Evolutionary conservation across 2,888 invertebrate genomes (phyloP).

Genomic region (Leucoma salicis): DNA sequence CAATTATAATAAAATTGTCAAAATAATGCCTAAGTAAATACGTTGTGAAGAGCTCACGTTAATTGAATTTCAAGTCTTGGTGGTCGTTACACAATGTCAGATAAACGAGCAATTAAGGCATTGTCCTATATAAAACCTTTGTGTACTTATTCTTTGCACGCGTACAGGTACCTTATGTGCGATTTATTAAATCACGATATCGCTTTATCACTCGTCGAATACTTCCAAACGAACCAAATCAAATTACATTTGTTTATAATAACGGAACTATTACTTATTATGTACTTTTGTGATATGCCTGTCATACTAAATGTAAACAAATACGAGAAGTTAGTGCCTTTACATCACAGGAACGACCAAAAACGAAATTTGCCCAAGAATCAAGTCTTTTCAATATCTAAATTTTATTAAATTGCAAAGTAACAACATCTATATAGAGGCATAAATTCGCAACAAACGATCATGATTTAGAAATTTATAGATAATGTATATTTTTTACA

Average conservation of each 20-base stretch:
- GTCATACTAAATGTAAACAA: constrained; percentile 22
- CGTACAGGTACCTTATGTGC: constrained; percentile 39
- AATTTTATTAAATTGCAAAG: constrained; percentile 20
- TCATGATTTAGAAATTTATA: constrained; percentile 42
- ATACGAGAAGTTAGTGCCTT: constrained; percentile 11
- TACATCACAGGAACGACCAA: constrained; percentile 4
- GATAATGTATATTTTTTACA: constrained; percentile 58
- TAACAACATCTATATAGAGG: constrained; percentile 34
- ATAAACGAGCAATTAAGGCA: constrained; percentile 39
- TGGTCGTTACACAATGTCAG: constrained; percentile 35
- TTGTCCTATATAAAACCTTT: constrained; percentile 38
- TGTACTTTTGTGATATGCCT: constrained; percentile 34
- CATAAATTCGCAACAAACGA: constrained; percentile 47
- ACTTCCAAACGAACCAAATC: constrained; percentile 31
- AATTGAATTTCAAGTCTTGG: constrained; percentile 43
- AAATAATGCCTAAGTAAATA: constrained; percentile 45
- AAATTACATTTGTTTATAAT: constrained; percentile 35
- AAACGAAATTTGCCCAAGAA: constrained; percentile 22
- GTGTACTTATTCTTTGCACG: constrained; percentile 31
- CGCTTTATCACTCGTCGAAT: constrained; percentile 29
- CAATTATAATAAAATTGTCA: constrained; percentile 46
- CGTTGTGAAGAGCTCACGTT: constrained; percentile 41
- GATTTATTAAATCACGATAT: constrained; percentile 28
- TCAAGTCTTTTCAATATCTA: constrained; percentile 14
- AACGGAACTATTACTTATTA: constrained; percentile 27